Conservation (phyloP, 2,797 vertebrate species). For the Helostoma temminkii region DNA sequence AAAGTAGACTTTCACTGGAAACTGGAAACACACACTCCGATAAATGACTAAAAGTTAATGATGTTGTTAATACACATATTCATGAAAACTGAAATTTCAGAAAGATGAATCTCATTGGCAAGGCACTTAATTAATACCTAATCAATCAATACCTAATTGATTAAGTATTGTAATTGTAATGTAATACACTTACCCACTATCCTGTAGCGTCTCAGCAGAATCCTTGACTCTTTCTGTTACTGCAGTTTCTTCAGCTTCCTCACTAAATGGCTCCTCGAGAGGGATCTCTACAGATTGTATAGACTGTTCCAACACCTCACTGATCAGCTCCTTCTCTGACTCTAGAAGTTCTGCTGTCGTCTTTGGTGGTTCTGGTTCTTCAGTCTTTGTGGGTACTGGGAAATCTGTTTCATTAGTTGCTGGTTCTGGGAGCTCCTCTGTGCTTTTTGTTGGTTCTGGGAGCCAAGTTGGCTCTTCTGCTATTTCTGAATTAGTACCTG, state of each 20-base stretch:
- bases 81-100: background rate
- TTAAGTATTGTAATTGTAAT: background rate
- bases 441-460: constrained; percentile 11
- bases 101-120: background rate
- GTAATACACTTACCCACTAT: constrained; percentile 72
- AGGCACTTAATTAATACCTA: too few species aligned
- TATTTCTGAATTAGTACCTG: background rate
- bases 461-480: background rate
- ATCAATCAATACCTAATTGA: too few species aligned
- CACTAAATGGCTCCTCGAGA: constrained; percentile 36
- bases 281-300: constrained; percentile 33
- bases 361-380: constrained; percentile 46
- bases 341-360: constrained; percentile 24
- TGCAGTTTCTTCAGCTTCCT: constrained; percentile 30
- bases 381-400: constrained; percentile 27
- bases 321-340: constrained; percentile 28
- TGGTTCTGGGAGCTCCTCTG: constrained; percentile 14
- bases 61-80: background rate
- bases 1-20: constrained; percentile 14
- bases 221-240: constrained; percentile 41
- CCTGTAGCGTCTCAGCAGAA: constrained; percentile 50
- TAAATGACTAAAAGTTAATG: background rate
- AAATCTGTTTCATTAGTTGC: background rate
- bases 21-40: background rate
- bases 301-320: constrained; percentile 34